A percentile compares a stretch with the other conserved stretches of the same genome.
Evolutionary conservation across 30 jellyfish, hydroid and myxozoan genomes (phyloP).

Genomic region (Pelagia noctiluca): DNA sequence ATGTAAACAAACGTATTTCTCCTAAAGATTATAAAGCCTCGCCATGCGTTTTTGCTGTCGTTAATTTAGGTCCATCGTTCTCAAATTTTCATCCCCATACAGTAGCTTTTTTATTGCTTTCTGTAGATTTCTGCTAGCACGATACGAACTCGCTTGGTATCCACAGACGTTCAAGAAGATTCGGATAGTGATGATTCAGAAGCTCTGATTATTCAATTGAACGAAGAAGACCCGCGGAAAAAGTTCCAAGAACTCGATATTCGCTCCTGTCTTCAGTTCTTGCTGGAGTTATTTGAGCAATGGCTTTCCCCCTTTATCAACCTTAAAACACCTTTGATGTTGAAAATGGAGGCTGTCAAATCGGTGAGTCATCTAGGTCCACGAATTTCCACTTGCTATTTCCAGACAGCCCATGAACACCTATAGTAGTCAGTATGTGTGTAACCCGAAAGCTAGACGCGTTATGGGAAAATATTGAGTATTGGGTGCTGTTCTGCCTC

Average conservation of each 20-base stretch:
- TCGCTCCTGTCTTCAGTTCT: conserved; percentile 90
- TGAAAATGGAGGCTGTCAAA: conserved; percentile 91
- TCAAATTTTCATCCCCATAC: not conserved
- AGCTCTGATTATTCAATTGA: conserved; percentile 83
- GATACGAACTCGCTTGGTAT: conserved; percentile 82
- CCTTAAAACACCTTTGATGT: conserved; percentile 91
- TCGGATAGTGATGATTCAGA: conserved; percentile 97
- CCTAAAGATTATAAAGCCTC: too few species aligned
- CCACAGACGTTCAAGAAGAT: conserved; percentile 95
- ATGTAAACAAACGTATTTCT: too few species aligned
- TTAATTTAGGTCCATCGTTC: too few species aligned
- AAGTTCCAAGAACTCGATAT: conserved; percentile 88
- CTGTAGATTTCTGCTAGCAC: conserved; percentile 91
- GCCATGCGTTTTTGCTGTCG: too few species aligned
- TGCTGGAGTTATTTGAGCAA: conserved; percentile 90
- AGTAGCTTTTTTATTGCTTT: not conserved
- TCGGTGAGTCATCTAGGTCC: conserved; percentile 55
- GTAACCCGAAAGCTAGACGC: too few species aligned
- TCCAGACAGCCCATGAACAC: too few species aligned
- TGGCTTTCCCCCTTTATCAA: conserved; percentile 88
- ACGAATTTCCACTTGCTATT: too few species aligned
- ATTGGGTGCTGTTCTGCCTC: too few species aligned
- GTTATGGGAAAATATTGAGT: too few species aligned
- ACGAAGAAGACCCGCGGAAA: conserved; percentile 79
- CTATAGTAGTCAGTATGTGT: too few species aligned